Evolutionary conservation across 1,140 invertebrate genomes (phyloP).

Genomic region (Leptinotarsa defecta): DNA sequence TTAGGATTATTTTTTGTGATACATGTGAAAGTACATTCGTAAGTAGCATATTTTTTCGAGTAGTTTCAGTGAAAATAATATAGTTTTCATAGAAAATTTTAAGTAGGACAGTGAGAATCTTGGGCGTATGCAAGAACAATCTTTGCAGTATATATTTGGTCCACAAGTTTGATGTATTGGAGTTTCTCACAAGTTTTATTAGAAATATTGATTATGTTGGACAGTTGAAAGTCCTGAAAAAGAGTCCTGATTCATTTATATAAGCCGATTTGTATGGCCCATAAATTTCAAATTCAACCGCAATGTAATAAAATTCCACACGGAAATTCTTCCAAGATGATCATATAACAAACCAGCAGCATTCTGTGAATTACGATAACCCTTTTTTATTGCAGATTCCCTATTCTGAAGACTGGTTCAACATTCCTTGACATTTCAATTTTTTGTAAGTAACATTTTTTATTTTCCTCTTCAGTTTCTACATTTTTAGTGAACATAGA

Average conservation of each 20-base stretch:
- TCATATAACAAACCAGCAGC: conserved; percentile 12
- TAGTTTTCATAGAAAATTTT: conserved; percentile 25
- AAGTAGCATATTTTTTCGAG: conserved; percentile 23
- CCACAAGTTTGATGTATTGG: conserved; percentile 38
- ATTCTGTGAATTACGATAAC: conserved; percentile 25
- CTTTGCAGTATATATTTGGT: conserved; percentile 36
- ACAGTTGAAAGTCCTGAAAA: too few relatives aligned
- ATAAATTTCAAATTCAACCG: conserved; percentile 21
- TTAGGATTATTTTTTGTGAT: conserved; percentile 33
- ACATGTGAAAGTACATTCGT: conserved; percentile 24
- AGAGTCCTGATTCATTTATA: not conserved
- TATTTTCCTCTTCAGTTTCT: too few relatives aligned
- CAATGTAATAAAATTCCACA: conserved; percentile 23
- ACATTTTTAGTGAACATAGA: not conserved
- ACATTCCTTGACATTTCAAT: conserved; percentile 19
- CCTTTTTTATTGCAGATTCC: conserved; percentile 29
- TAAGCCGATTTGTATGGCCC: conserved; percentile 13
- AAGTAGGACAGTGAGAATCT: conserved; percentile 40
- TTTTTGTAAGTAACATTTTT: conserved; percentile 10
- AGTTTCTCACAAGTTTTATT: conserved; percentile 37
- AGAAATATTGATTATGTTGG: conserved; percentile 39
- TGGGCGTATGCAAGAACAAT: conserved; percentile 37
- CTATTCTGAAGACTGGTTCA: conserved; percentile 27
- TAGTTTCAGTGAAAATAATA: not conserved
- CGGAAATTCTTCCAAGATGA: conserved; percentile 22